phyloP scores from a whole-genome alignment of 2,113 vertebrate genomes.

The Vulpes lagopus region DNA sequence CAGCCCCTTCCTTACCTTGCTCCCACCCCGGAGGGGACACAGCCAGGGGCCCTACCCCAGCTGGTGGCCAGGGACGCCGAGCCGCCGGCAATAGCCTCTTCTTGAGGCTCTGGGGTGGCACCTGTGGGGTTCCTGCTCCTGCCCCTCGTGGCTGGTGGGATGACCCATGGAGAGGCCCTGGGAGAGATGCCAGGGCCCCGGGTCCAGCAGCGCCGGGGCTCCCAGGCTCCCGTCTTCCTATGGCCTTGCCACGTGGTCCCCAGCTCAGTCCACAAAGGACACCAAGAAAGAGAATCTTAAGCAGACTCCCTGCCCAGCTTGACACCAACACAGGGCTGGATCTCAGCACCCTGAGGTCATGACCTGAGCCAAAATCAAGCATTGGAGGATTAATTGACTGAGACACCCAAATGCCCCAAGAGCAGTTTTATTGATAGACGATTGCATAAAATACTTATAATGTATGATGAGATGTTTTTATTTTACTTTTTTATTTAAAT shows the following conservation, averaged over 20 bases:
- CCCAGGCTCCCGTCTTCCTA: not conserved
- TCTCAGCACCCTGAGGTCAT: no score
- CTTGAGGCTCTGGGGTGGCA: not conserved
- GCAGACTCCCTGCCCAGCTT: no score
- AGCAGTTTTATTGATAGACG: not conserved
- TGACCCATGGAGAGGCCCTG: not conserved
- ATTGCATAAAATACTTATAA: not conserved
- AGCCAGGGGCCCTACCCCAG: not conserved
- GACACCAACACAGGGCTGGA: no score
- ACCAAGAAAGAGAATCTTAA: no score
- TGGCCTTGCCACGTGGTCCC: not conserved
- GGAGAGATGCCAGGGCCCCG: no score
- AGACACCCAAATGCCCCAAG: no score
- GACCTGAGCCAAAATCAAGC: no score
- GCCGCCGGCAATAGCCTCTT: no score
- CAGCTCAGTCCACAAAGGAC: rapidly evolving
- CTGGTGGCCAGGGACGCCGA: rapidly evolving
- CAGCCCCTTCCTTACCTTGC: no score
- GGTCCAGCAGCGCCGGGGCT: rapidly evolving
- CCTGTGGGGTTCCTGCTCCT: no score
- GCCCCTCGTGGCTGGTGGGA: not conserved
- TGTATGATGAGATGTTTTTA: not conserved
- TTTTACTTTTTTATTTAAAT: not conserved
- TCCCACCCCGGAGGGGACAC: not conserved
- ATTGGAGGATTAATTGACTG: no score